phyloP scores from a whole-genome alignment of 2,888 invertebrate species.

The Brassicogethes aeneus region DNA sequence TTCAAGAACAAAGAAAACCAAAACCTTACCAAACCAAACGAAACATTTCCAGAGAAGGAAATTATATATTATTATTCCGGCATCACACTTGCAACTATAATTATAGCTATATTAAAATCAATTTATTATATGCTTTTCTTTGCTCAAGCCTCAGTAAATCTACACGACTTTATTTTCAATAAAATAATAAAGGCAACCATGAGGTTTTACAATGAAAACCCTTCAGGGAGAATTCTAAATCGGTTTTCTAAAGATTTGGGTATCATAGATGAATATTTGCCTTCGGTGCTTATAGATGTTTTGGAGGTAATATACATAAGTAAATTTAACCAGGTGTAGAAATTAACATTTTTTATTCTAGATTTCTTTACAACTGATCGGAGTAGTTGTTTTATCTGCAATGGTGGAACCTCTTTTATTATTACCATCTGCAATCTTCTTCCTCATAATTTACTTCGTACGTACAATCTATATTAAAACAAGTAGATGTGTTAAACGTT shows the following conservation, averaged over 20 bases:
- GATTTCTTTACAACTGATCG: conserved; percentile 48
- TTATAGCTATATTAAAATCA: conserved; percentile 30
- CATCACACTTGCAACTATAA: conserved; percentile 41
- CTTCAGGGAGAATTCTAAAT: conserved; percentile 37
- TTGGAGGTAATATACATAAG: conserved; percentile 33
- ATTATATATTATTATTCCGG: conserved; percentile 43
- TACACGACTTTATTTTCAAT: conserved; percentile 33
- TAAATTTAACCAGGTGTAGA: neutral
- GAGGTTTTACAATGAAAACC: conserved; percentile 37
- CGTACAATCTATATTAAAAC: conserved; percentile 63
- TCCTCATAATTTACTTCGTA: conserved; percentile 54
- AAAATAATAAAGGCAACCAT: conserved; percentile 33
- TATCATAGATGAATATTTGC: conserved; percentile 56
- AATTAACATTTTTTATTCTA: conserved; percentile 17
- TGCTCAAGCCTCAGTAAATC: conserved; percentile 32
- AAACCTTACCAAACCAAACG: conserved; percentile 16
- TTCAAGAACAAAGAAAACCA: conserved; percentile 7
- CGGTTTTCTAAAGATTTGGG: conserved; percentile 42
- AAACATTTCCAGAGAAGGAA: conserved; percentile 16
- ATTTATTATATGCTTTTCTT: conserved; percentile 35
- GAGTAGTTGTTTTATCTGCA: conserved; percentile 62
- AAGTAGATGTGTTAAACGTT: conserved; percentile 63
- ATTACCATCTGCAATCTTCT: conserved; percentile 55
- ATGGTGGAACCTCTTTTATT: conserved; percentile 63
- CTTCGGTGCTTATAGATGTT: conserved; percentile 34